Conservation (phyloP, 1,140 invertebrate species). For the Eufriesea mexicana region DNA sequence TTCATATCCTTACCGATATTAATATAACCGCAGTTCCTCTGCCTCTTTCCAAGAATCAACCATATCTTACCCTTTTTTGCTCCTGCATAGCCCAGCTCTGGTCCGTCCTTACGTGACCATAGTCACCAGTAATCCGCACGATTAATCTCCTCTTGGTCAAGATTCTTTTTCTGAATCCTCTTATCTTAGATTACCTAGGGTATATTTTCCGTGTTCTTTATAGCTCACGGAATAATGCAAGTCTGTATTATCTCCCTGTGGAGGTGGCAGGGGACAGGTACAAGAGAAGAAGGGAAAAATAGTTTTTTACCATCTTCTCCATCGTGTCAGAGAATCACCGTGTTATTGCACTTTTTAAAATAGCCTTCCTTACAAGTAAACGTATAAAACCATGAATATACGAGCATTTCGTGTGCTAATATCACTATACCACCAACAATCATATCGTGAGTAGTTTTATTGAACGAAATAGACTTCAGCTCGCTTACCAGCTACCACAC, state of each 20-base stretch:
- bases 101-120: slow-evolving; percentile 4
- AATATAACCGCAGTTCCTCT: background rate
- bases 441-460: background rate
- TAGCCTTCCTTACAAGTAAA: background rate
- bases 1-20: background rate
- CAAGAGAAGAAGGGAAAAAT: background rate
- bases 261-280: background rate
- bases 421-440: background rate
- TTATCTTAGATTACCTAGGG: slow-evolving; percentile 37
- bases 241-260: background rate
- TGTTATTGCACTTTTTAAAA: background rate
- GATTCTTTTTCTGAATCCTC: slow-evolving; percentile 32
- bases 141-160: slow-evolving; percentile 25
- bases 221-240: slow-evolving; percentile 23
- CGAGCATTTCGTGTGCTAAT: background rate
- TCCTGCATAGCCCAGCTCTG: background rate
- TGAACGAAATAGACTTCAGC: no score
- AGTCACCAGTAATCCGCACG: background rate
- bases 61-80: background rate
- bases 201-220: slow-evolving; percentile 23
- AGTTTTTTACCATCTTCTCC: slow-evolving; percentile 4
- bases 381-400: no score
- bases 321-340: background rate
- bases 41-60: background rate
- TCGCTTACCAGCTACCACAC: no score